These are phyloP conservation scores for Rhagonycha lutea DNA, from an alignment of 2,888 invertebrate genomes.

Conservation along the genomic window DNA sequence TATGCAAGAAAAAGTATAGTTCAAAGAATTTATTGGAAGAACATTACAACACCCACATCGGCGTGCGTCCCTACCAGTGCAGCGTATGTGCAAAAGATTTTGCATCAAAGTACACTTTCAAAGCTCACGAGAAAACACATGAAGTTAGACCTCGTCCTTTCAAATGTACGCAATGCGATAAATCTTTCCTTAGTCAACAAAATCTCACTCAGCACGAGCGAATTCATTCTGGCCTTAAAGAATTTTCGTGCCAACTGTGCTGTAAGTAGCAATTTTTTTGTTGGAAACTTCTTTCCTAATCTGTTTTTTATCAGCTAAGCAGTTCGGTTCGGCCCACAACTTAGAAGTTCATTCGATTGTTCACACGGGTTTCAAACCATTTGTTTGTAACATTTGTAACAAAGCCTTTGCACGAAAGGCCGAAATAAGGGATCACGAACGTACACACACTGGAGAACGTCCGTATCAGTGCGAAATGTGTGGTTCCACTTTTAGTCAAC, in stretches of 20 bases:
- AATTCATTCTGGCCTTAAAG: conserved; percentile 73
- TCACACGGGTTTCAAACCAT: conserved; percentile 75
- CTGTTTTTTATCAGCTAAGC: conserved; percentile 60
- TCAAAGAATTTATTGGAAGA: conserved; percentile 73
- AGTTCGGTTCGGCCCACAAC: conserved; percentile 78
- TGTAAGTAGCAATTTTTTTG: conserved; percentile 56
- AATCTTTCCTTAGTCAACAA: conserved; percentile 77
- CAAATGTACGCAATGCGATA: conserved; percentile 69
- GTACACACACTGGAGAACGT: conserved; percentile 81
- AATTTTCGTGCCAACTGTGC: conserved; percentile 70
- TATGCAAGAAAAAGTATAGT: conserved; percentile 71
- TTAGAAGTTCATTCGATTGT: conserved; percentile 78
- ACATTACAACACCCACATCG: conserved; percentile 73
- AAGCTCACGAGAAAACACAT: conserved; percentile 77
- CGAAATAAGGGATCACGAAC: conserved; percentile 79
- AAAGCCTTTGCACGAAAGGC: conserved; percentile 78
- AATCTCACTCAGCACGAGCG: conserved; percentile 76
- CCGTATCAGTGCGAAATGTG: conserved; percentile 81
- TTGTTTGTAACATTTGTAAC: conserved; percentile 69
- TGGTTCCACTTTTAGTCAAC: conserved; percentile 78
- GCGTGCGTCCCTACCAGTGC: conserved; percentile 70
- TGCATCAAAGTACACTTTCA: conserved; percentile 78
- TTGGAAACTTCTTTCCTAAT: background rate
- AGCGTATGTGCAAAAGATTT: conserved; percentile 71
- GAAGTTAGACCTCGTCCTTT: conserved; percentile 69